Evolutionary conservation across 2,797 vertebrate genomes (phyloP).

Genomic region (Enteromius thamalakanensis): DNA sequence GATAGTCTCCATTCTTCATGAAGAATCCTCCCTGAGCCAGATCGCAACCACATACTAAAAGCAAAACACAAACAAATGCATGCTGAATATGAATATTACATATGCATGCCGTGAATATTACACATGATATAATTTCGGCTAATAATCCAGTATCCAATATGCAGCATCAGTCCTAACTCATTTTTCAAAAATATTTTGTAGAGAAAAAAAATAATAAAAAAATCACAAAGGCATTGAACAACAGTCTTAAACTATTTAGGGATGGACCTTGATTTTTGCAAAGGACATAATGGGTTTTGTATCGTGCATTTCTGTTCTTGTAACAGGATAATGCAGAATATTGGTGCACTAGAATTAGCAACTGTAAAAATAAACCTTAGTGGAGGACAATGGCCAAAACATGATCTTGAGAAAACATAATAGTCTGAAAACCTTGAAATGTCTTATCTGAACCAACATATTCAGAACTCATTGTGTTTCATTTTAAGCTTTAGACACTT

Average conservation of each 20-base stretch:
- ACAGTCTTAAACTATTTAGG: background rate
- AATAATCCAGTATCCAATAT: too few relatives aligned
- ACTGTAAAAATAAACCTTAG: slow-evolving; percentile 23
- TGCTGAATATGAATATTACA: too few relatives aligned
- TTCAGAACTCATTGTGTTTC: slow-evolving; percentile 31
- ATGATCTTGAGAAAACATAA: slow-evolving; percentile 32
- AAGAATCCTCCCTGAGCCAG: slow-evolving; percentile 94
- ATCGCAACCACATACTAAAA: slow-evolving; percentile 94
- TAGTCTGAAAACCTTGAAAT: slow-evolving; percentile 28
- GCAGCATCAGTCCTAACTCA: background rate
- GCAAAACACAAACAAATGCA: slow-evolving; percentile 41
- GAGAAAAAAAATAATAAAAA: background rate
- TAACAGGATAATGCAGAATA: slow-evolving; percentile 27
- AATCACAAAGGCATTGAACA: background rate
- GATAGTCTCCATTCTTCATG: slow-evolving; percentile 89
- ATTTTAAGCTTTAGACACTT: slow-evolving; percentile 4
- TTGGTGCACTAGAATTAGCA: slow-evolving; percentile 15
- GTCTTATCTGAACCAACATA: slow-evolving; percentile 11
- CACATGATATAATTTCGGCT: too few relatives aligned
- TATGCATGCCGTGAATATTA: too few relatives aligned
- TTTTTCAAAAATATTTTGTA: too few relatives aligned
- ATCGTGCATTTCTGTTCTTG: background rate
- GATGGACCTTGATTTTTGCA: background rate
- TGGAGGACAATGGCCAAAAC: background rate
- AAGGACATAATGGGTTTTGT: background rate